Evolutionary conservation across 1,140 invertebrate genomes (phyloP).

Genomic region (Glossosoma conforme): DNA sequence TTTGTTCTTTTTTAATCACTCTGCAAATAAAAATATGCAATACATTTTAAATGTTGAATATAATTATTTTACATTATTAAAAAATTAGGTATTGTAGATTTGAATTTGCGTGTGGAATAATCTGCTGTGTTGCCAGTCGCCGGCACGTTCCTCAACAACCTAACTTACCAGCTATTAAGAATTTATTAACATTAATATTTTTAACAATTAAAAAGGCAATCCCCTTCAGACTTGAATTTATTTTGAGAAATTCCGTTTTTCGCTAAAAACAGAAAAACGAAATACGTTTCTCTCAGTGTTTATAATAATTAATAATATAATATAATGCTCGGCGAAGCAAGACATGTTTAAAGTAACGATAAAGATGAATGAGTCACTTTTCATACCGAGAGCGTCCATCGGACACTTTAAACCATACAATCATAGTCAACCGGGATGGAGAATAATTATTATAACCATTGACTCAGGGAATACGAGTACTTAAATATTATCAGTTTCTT

Average conservation of each 20-base stretch:
- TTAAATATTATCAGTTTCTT: too few species aligned
- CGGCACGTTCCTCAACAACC: conserved; percentile 27
- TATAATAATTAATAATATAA: too few species aligned
- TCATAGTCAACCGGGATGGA: too few species aligned
- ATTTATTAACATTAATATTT: conserved; percentile 31
- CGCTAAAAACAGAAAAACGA: conserved; percentile 30
- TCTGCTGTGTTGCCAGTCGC: conserved; percentile 5
- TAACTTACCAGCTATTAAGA: conserved; percentile 31
- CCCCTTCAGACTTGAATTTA: conserved; percentile 33
- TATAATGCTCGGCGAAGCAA: too few species aligned
- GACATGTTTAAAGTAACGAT: conserved; percentile 18
- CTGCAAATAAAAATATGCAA: not conserved
- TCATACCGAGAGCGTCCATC: too few species aligned
- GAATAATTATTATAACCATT: too few species aligned
- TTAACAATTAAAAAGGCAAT: conserved; percentile 33
- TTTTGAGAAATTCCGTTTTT: conserved; percentile 31
- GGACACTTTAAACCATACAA: too few species aligned
- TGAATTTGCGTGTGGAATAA: too few species aligned
- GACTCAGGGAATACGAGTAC: too few species aligned
- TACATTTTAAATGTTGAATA: not conserved
- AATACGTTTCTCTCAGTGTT: conserved; percentile 30
- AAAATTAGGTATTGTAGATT: too few species aligned
- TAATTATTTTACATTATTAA: too few species aligned
- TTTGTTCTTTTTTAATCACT: too few species aligned
- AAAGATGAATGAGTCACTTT: conserved; percentile 2